Evolutionary conservation across 2,888 invertebrate species (phyloP), one percentile per base, ranked within the genome.

Genomic region (Dicyrtomina minuta): DNA sequence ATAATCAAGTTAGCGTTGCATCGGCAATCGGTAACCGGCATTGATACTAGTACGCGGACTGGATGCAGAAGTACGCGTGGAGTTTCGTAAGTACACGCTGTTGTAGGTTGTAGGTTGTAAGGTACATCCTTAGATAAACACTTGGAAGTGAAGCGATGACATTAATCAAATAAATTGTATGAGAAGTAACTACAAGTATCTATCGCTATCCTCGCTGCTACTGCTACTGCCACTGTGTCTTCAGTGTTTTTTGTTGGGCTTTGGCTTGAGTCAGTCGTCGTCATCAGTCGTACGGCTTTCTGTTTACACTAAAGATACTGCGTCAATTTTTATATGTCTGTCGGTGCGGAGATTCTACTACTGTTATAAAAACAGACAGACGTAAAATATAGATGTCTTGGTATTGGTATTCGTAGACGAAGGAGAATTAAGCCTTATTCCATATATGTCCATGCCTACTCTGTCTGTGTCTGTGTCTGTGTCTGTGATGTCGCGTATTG

Each of bases 91-190:
- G 46, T 10, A 46, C 17, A 5, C 17, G 46, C 8, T 15, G 46
- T 46, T n/a, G n/a, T n/a, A n/a, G n/a, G n/a, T n/a, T n/a, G n/a
- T n/a, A n/a, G n/a, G n/a, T n/a, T n/a, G n/a, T n/a, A n/a, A n/a
- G 12, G 24, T 6, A 22, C 20, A 43, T 61, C 46, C 61, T 61
- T 61, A 46, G 10, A 26, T 49, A 61, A 61, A 61, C 61, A 61
- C 26, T 61, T n/a, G 49, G 24, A 61, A 60, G 44, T 27, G 61
- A 61, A 46, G 46, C 46, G 61, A 24, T 24, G 43, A 44, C 61
- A 44, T 61, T 61, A 61, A 61, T 61, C 61, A 61, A 61, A 61
- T 61, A 61, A 61, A 26, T 46, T 22, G 17, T 44, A 55, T 55
- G 27, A 55, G 27, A 12, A 27, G n/a, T n/a, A n/a, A n/a, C n/a